Conservation (phyloP, 1,140 invertebrate species). For the Drosophila saltans region DNA sequence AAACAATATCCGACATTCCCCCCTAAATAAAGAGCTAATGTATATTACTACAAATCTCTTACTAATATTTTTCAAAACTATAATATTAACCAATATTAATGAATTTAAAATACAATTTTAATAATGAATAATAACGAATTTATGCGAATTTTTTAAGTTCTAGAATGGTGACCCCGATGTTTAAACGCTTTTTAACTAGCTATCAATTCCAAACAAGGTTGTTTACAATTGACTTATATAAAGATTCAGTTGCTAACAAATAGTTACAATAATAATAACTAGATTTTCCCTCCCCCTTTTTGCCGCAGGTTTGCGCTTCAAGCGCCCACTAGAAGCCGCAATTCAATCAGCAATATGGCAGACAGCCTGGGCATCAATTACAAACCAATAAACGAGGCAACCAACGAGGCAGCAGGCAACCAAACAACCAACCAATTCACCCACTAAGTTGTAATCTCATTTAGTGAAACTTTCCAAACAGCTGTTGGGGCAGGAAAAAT, state of each 20-base stretch:
- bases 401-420: not conserved
- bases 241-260: not conserved
- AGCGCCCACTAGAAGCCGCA: not conserved
- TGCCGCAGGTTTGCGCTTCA: not conserved
- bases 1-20: too few relatives aligned
- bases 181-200: not conserved
- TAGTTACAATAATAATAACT: not conserved
- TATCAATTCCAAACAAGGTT: too few relatives aligned
- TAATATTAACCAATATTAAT: too few relatives aligned
- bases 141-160: too few relatives aligned
- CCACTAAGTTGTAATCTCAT: constrained; percentile 43
- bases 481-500: constrained; percentile 41
- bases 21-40: too few relatives aligned
- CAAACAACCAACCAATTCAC: constrained; percentile 12
- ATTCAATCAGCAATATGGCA: constrained; percentile 22
- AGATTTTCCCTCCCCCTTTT: not conserved
- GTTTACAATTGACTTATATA: not conserved
- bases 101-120: not conserved
- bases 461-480: constrained; percentile 49
- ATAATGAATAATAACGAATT: not conserved
- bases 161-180: not conserved
- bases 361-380: constrained; percentile 46
- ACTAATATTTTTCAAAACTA: too few relatives aligned
- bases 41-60: too few relatives aligned
- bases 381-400: constrained; percentile 46